Base-by-base conservation (phyloP, 1,140 invertebrate genomes). In the Sycophaga agraensis region DNA sequence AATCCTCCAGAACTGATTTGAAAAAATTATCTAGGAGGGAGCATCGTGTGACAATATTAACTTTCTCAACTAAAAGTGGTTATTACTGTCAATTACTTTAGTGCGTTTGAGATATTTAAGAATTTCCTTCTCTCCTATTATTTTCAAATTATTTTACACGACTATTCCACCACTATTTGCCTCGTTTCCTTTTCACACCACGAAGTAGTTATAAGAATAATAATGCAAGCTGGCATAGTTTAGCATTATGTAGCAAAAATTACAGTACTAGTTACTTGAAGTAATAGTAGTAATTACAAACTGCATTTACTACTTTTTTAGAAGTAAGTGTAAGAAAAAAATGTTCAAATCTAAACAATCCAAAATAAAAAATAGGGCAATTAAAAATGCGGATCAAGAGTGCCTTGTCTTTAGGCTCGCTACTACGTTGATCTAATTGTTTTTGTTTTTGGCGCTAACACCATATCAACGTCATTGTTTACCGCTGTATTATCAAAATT, bases 101-200 rank as follows among this genome's bases (percentile, higher is more conserved):
- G 26, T 56, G 12, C 24, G 45, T 48, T 40, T 17, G 14, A 48
- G 54, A 28, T 24, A 7, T 40, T 11, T 48, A 58, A 59, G 49
- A 54, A 59, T 39, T 59, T 28, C 43, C 16, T 26, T 31, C 42
- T 16, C 12, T 31, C 26, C 37, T 48, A 12, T 31, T 22, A 8
- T 31, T 53, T 45, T 40, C 22, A 7, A 6, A 31, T 31, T 31
- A 6, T 19, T 59, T 37, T 39, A 31, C 42, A 14, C 35, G 37
- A 59, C 28, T 43, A 59, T 66, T 55, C 50, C 59, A 59, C 59
- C 56, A 50, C 43, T 58, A 59, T 46, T 58, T 57, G 45, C 57
- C 59, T 60, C 61, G 61, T 55, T 65, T 51, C 17, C 35, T 12
- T 46, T 57, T 49, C 40, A 55, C 51, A 66, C 56, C 64, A 66